Base-by-base conservation (phyloP, 2,888 invertebrate species). In the Arctia plantaginis region DNA sequence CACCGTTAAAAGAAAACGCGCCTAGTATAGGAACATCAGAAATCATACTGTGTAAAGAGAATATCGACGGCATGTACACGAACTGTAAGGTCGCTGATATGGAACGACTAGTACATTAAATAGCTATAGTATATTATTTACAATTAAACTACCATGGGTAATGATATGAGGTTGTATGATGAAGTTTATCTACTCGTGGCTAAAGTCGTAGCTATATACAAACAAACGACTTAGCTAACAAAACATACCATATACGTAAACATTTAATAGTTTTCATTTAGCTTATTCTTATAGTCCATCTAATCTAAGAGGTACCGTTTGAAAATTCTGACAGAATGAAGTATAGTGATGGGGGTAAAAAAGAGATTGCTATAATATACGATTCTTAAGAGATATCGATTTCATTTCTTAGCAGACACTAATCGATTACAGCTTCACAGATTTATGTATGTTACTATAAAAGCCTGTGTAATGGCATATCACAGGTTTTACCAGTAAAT, bases 71-170 rank as follows among this genome's bases (percentile, higher is more conserved):
- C 70, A 77, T 77, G 71, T 80, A 80, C 77, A 79, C 77, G 79
- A 83, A 81, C 71, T 83, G 80, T 73, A 79, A 77, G 71, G 80
- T 81, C 81, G 82, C 80, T 79, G 74, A 82, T 84, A 83, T 81
- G 85, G 85, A 86, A 86, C 78, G 85, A 83, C 87, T 88, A 88
- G 82, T 87, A 85, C 88, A 87, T 85, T 88, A 88, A 81, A 87
- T 86, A 87, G 76, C 85, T 90, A 88, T 84, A 85, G 81, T 86
- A 87, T 85, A 86, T 84, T 90, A 90, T 92, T 85, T 90, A 92
- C 90, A 92, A 80, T 87, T 62, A 85, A 87, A 84, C 87, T 89
- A 90, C 82, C 77, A 85, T 85, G 85, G 78, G 80, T 87, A 87
- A 90, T 87, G 88, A 90, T 88, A 90, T 90, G 89, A 86, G 81